Evolutionary conservation across 2,797 vertebrate genomes (phyloP).

Genomic region (Tamandua tetradactyla): DNA sequence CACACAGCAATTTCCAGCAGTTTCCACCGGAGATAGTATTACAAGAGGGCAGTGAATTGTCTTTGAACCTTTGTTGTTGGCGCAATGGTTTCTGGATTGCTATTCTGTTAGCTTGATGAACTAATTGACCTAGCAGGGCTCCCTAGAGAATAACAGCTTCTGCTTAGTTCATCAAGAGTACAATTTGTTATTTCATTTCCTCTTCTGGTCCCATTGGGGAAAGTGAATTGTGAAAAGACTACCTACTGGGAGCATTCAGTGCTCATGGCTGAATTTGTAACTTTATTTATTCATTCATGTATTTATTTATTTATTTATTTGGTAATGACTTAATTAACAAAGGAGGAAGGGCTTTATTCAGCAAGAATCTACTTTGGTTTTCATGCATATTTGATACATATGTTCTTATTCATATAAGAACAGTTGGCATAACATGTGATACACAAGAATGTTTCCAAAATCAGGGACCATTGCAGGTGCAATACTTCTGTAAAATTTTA

Average conservation of each 20-base stretch:
- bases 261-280: conserved; percentile 83
- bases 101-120: conserved; percentile 83
- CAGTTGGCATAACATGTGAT: conserved; percentile 76
- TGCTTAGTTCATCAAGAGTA: conserved; percentile 86
- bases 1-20: conserved; percentile 18
- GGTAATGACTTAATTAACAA: conserved; percentile 87
- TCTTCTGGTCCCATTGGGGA: conserved; percentile 83
- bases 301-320: conserved; percentile 45
- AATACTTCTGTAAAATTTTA: conserved; percentile 72
- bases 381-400: conserved; percentile 82
- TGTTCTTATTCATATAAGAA: no score
- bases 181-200: conserved; percentile 88
- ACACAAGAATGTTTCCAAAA: conserved; percentile 57
- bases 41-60: conserved; percentile 70
- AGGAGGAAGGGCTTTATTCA: conserved; percentile 82
- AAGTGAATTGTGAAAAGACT: conserved; percentile 85
- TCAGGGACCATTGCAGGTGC: conserved; percentile 79
- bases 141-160: conserved; percentile 81
- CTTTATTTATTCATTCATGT: conserved; percentile 77
- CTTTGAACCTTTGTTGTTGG: conserved; percentile 73
- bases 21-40: conserved; percentile 68
- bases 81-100: conserved; percentile 78
- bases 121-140: conserved; percentile 85
- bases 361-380: conserved; percentile 80
- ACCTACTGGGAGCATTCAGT: conserved; percentile 84